Conservation (phyloP, 2,888 invertebrate species). For the Glyphotaelius pellucidus region DNA sequence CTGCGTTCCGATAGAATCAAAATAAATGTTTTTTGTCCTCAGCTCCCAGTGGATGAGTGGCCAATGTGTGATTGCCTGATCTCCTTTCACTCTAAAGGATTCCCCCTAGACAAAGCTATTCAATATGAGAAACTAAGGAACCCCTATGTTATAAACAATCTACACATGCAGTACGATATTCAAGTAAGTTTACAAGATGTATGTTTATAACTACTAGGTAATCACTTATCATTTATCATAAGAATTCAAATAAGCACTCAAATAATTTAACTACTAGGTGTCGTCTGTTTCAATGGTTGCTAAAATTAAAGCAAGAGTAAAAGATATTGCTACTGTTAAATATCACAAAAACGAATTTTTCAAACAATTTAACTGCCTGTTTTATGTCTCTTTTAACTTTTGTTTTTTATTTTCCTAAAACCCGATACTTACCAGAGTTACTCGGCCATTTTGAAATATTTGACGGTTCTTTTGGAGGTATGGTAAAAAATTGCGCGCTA, state of each 20-base stretch:
- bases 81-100: slow-evolving; percentile 98
- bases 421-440: too few species aligned
- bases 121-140: slow-evolving; percentile 95
- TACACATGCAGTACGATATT: slow-evolving; percentile 98
- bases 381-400: too few species aligned
- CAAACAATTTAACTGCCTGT: too few species aligned
- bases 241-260: not conserved
- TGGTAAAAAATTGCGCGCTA: too few species aligned
- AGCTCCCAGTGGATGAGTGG: slow-evolving; percentile 98
- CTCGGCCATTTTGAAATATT: too few species aligned
- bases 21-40: slow-evolving; percentile 65
- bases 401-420: too few species aligned
- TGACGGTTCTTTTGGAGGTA: too few species aligned
- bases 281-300: too few species aligned
- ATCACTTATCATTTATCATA: not conserved
- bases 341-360: too few species aligned
- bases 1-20: not conserved
- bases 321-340: too few species aligned
- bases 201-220: slow-evolving; percentile 47
- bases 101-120: slow-evolving; percentile 98
- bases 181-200: slow-evolving; percentile 79
- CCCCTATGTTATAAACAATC: slow-evolving; percentile 98
- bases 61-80: slow-evolving; percentile 98
- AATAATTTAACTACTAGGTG: not conserved
- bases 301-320: too few species aligned